Base-by-base conservation (phyloP, 2,113 vertebrate genomes). In the Prinia subflava region DNA sequence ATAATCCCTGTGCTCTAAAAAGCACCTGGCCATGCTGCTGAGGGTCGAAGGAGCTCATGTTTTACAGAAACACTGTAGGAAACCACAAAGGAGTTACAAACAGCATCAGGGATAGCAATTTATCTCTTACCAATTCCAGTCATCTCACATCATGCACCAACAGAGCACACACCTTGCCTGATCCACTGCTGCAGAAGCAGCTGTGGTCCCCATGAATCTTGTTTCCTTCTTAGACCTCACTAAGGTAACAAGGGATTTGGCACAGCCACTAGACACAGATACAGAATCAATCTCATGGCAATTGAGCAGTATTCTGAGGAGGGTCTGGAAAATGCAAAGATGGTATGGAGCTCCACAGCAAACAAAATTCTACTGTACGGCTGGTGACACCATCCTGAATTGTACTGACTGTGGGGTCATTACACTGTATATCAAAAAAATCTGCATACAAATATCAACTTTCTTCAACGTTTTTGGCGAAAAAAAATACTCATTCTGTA, bases 251-350 rank as follows among this genome's bases (percentile, higher is more conserved):
- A 33, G 50, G 25, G 25, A 57, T 46, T 55, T 76, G 37, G 46
- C 50, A 82, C 11, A 79, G 33, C 4, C 2, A 1, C 10, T 24
- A 41, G 67, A 16, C 27, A 41, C 9, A 24, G 31, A 47, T 5
- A 11, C 20, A 60, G 9, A 30, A 69, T 46, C 67, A 28, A 21
- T 27, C 11, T 77, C 2, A 1, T 30, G 46, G 53, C 35, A 76
- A 56, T 9, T 1, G 1, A 87, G 10, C 1, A 1, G 10, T 46
- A 22, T 39, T 27, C 24, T 55, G 30, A 60, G 37, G 1, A 2
- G 2, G 0, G 2, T 77, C 35, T 63, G 46, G 17, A 50, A 69
- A 78, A 67, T 13, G 8, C 35, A 68, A 82, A 60, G 33, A 49
- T 4, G 3, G 33, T 23, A n/a, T 7, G 14, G 31, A 31, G 20